A percentile compares a stretch with the other conserved stretches of the same genome.
Conservation (phyloP, 2,113 vertebrate species). For the Phalacrocorax brasilianus region DNA sequence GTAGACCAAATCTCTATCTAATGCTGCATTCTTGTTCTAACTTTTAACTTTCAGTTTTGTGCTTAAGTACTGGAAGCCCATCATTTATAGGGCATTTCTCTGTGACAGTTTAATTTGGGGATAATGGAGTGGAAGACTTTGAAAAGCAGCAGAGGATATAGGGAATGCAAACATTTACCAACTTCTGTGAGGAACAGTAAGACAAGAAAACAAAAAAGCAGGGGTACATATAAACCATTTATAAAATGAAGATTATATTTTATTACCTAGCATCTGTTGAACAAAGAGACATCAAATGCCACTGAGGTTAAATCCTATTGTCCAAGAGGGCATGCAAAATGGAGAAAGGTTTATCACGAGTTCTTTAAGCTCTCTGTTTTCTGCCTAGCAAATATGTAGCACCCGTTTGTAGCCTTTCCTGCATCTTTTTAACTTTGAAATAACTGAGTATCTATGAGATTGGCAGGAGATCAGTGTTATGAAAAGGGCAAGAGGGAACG, state of each 20-base stretch:
- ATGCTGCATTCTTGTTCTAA: not conserved
- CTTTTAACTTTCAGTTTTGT: not conserved
- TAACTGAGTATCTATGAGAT: not conserved
- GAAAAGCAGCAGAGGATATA: not conserved
- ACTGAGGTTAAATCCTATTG: not conserved
- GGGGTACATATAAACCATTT: not conserved
- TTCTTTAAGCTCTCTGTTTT: not conserved
- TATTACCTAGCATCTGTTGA: not conserved
- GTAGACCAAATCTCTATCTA: not conserved
- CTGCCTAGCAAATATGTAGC: not conserved
- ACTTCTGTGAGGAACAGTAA: not conserved
- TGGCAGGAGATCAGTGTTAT: not conserved
- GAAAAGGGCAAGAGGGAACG: not conserved
- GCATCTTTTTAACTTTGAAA: not conserved
- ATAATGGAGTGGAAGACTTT: constrained; percentile 30
- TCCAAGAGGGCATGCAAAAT: not conserved
- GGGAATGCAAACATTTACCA: not conserved
- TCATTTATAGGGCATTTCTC: constrained; percentile 1
- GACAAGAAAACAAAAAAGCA: not conserved
- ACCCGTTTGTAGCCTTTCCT: not conserved
- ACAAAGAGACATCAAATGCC: not conserved
- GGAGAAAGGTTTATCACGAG: not conserved
- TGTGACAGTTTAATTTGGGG: constrained; percentile 22
- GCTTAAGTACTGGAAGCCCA: not conserved
- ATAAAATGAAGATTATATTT: not conserved